Evolutionary conservation across 1,140 invertebrate genomes (phyloP).

Genomic region (Drosophila subobscura): DNA sequence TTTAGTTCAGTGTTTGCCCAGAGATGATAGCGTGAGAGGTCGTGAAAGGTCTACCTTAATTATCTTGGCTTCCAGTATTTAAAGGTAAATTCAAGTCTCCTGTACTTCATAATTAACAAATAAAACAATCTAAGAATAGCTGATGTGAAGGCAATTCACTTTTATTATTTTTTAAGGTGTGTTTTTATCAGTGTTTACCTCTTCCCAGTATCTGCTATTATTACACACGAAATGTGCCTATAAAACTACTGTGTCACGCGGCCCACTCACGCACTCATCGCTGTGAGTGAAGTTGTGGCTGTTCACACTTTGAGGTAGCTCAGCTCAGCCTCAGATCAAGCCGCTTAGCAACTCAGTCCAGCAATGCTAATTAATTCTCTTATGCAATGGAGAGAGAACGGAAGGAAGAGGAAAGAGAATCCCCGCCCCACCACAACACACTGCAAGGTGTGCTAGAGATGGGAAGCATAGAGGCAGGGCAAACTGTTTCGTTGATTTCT

Average conservation of each 20-base stretch:
- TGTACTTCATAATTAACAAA: too few relatives aligned
- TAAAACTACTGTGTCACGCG: not conserved
- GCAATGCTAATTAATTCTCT: conserved; percentile 58
- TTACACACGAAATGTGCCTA: conserved; percentile 3
- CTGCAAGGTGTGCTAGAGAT: not conserved
- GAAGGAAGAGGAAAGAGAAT: too few relatives aligned
- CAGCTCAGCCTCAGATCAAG: conserved; percentile 26
- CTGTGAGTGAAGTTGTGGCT: conserved; percentile 25
- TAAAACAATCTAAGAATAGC: too few relatives aligned
- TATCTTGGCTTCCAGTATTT: not conserved
- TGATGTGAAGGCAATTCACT: too few relatives aligned
- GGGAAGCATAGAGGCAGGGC: not conserved
- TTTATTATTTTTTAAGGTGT: too few relatives aligned
- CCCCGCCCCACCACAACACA: conserved; percentile 1
- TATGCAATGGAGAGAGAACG: conserved; percentile 42
- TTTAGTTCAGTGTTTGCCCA: conserved; percentile 19
- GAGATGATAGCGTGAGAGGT: conserved; percentile 14
- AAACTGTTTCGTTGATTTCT: conserved; percentile 42
- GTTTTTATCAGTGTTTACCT: too few relatives aligned
- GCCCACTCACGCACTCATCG: conserved; percentile 37
- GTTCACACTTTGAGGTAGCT: conserved; percentile 20
- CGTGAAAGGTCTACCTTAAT: not conserved
- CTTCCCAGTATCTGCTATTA: too few relatives aligned
- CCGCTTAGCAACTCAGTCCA: conserved; percentile 26
- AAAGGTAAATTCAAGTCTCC: not conserved